Percentiles rank a stretch among this genome's conserved stretches.
Evolutionary conservation across 2,113 vertebrate species (phyloP).

Genomic region (Hiodon alosoides): DNA sequence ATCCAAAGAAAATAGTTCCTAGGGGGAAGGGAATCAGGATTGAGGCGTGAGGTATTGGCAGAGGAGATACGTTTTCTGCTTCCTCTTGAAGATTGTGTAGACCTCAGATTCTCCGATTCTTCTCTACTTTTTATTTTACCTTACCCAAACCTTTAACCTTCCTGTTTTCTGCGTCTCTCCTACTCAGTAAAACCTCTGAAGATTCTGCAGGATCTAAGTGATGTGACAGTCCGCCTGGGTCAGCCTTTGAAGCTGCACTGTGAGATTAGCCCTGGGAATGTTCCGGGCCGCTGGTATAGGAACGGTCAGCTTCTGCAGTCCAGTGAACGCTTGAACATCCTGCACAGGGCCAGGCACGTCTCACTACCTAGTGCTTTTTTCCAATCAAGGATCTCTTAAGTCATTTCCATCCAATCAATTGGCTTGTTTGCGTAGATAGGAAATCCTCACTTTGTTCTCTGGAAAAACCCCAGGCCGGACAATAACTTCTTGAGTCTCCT

Average conservation of each 20-base stretch:
- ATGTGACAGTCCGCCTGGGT: slow-evolving; percentile 76
- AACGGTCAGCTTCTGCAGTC: slow-evolving; percentile 85
- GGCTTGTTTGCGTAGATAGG: background rate
- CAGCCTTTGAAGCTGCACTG: slow-evolving; percentile 83
- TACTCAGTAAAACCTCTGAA: slow-evolving; percentile 85
- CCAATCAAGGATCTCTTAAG: background rate
- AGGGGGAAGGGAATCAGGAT: too few species aligned
- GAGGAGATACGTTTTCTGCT: too few species aligned
- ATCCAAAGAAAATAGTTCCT: too few species aligned
- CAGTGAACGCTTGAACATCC: slow-evolving; percentile 75
- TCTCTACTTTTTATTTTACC: background rate
- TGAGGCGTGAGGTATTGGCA: too few species aligned
- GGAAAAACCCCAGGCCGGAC: too few species aligned
- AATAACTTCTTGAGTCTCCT: too few species aligned
- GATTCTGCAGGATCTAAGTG: slow-evolving; percentile 76
- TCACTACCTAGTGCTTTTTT: background rate
- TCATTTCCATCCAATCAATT: background rate
- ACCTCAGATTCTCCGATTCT: background rate
- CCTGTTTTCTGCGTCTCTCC: background rate
- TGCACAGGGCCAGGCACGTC: slow-evolving; percentile 81
- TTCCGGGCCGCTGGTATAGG: slow-evolving; percentile 90
- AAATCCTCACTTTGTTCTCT: background rate
- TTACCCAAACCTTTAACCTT: background rate
- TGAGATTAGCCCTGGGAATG: slow-evolving; percentile 82
- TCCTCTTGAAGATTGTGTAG: too few species aligned